Base-by-base conservation (phyloP, 1,140 invertebrate species). In the Heliothis virescens region DNA sequence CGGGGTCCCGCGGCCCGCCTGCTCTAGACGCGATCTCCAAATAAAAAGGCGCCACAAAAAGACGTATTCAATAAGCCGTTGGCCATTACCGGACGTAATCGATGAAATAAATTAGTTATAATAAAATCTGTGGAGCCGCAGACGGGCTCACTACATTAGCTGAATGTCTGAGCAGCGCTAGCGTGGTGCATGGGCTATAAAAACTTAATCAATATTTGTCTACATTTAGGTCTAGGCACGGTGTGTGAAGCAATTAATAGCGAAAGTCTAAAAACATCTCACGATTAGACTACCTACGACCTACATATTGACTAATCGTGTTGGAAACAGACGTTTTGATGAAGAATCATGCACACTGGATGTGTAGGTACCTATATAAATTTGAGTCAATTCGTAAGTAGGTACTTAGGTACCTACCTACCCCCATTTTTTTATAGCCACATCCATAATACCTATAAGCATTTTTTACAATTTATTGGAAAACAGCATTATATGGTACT, bases 41-140 rank as follows among this genome's bases (percentile, higher is more conserved):
- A 90, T 89, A 91, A 91, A 90, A 92, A 92, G 91, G 89, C 91
- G 91, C 91, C 91, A 94, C 91, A 93, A 93, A 93, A 94, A 93
- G 91, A 92, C 87, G 87, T 86, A 94, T 92, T 93, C 91, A 93
- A 93, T 92, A 91, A 92, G 86, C 90, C 89, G 87, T 91, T 88
- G 90, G 87, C 87, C 91, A 94, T 94, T 93, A 93, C 86, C 86
- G 88, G 89, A 92, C 85, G 86, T 90, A 90, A 89, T 90, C 87
- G 89, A 91, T 91, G 85, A 86, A 80, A 88, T 90, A 90, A 87
- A 86, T 84, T 91, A 90, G 88, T 90, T 88, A 91, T 90, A 88
- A 91, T 86, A 86, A 87, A 86, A 87, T 88, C 83, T 85, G 80
- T 85, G 85, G 77, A 82, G 52, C 59, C 77, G 75, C 50, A 57